phyloP scores from a whole-genome alignment of 2,888 invertebrate species.

The Acrobasis consociella region DNA sequence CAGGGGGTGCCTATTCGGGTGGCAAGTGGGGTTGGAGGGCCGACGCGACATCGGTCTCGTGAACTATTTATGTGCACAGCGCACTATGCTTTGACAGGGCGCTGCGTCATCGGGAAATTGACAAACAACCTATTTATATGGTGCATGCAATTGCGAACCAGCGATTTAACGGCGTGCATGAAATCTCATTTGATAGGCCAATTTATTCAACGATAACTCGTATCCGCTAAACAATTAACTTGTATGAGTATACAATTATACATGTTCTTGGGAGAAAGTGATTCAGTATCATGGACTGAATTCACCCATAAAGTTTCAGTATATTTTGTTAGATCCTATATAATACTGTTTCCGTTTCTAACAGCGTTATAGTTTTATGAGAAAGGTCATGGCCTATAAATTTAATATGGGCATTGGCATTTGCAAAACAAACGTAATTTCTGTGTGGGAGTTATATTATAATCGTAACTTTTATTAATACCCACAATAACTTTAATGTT shows the following conservation, averaged over 20 bases:
- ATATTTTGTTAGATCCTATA: not conserved
- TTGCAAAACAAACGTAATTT: constrained; percentile 20
- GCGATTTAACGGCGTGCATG: constrained; percentile 8
- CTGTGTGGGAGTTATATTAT: not conserved
- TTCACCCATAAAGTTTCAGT: too few species aligned
- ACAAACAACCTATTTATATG: constrained; percentile 64
- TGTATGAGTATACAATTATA: too few species aligned
- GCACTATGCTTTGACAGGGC: constrained; percentile 62
- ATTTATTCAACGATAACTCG: too few species aligned
- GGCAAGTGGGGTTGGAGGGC: constrained; percentile 37
- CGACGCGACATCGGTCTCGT: constrained; percentile 45
- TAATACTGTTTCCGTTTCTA: constrained; percentile 6
- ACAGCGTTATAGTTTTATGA: not conserved
- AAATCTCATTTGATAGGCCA: constrained; percentile 25
- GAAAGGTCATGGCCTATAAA: constrained; percentile 7
- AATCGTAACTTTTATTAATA: constrained; percentile 33
- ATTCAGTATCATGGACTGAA: too few species aligned
- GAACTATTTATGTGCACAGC: constrained; percentile 72
- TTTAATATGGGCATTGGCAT: constrained; percentile 7
- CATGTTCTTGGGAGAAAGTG: too few species aligned
- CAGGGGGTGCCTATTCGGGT: constrained; percentile 34
- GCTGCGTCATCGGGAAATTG: constrained; percentile 72
- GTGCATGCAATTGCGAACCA: constrained; percentile 24
- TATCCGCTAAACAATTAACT: too few species aligned
- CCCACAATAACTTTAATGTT: constrained; percentile 50